Base-by-base conservation (phyloP, 2,888 invertebrate genomes). In the Rhorus exstirpatorius region DNA sequence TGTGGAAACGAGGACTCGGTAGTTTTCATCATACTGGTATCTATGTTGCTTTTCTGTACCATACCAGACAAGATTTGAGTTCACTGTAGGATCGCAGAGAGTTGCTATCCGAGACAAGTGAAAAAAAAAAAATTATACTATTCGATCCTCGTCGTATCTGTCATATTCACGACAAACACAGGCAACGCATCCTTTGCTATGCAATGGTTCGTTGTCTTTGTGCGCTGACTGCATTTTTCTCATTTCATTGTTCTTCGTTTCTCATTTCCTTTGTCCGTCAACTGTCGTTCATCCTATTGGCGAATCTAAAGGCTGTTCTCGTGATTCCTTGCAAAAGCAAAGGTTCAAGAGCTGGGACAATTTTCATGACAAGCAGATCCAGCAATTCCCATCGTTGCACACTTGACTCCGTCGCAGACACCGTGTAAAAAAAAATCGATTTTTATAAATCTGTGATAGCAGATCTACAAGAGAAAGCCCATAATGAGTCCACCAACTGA, bases 1-100 rank as follows among this genome's bases (percentile, higher is more conserved):
- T 17, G 44, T 60, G 53, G 60, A 72, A 72, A 72, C 21, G 72
- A 46, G 49, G 38, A 8, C 26, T 46, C 17, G 12, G n/a, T n/a
- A 58, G 71, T 71, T 58, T 71, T 44, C 67, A 70, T 58, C 17
- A 72, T 21, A 58, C 58, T 35, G 49, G 58, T 51, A 26, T 26
- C 41, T 41, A 35, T 26, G 26, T 46, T 71, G 41, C 38, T 51
- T 51, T 41, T 4, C 26, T 71, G 61, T 26, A 55, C 31, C 51
- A 51, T 58, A 71, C 38, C 14, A 49, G 44, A 46, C 21, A 46
- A 44, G 44, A 58, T 55, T 65, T 26, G 55, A 79, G 55, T 79
- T 55, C 55, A 35, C 24, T 71, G 63, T 53, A 24, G 26, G 41
- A 63, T 61, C 77, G 49, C 8, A n/a, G 68, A n/a, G 68, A 26